Conservation (phyloP, 1,140 invertebrate genomes). For the Drosophila sproati region DNA sequence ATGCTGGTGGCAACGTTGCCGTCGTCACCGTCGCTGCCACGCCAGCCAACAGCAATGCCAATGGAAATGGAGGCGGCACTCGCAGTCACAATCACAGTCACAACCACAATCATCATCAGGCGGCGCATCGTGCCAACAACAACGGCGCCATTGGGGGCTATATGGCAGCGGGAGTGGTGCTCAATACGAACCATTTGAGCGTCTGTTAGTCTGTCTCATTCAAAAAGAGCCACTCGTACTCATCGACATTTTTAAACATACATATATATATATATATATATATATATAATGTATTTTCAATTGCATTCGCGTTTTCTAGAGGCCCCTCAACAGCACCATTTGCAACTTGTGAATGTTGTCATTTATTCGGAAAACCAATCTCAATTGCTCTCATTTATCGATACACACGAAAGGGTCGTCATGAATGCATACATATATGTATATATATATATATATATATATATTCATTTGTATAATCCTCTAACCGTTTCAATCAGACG, state of each 20-base stretch:
- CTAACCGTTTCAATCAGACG: conserved; percentile 1
- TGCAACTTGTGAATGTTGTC: conserved; percentile 8
- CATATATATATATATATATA: background rate
- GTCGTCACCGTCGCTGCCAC: conserved; percentile 22
- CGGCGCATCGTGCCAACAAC: conserved; percentile 32
- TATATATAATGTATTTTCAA: background rate
- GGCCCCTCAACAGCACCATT: background rate
- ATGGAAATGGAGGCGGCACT: conserved; percentile 4
- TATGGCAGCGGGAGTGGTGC: conserved; percentile 80
- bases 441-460: background rate
- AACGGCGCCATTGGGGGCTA: conserved; percentile 61
- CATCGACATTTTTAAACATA: background rate
- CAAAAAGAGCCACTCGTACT: background rate
- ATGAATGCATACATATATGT: background rate
- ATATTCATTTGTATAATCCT: background rate
- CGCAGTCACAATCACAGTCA: conserved; percentile 58
- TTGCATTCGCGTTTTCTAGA: conserved; percentile 2
- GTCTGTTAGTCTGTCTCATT: conserved; percentile 73
- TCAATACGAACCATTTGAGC: conserved; percentile 82
- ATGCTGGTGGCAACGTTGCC: conserved; percentile 26
- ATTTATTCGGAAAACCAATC: background rate
- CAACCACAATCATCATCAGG: conserved; percentile 44
- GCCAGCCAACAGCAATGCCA: conserved; percentile 22
- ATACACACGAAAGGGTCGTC: conserved; percentile 2
- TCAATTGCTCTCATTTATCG: conserved; percentile 2